Conservation (phyloP, 2,797 vertebrate genomes). For the Mus spretus region DNA sequence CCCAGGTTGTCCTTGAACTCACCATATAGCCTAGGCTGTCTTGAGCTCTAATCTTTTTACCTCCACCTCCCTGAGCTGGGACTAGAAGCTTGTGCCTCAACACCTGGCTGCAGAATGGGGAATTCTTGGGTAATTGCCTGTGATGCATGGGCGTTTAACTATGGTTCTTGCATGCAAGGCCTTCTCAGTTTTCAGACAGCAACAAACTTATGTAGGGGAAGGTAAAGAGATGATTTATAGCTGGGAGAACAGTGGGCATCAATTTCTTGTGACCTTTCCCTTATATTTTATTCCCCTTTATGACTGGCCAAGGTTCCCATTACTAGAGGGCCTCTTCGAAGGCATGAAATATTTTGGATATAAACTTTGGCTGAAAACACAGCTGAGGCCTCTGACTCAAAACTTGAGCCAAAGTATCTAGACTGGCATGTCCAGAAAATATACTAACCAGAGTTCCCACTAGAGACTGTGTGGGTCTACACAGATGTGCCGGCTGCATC, state of each 20-base stretch:
- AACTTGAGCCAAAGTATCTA: conserved; percentile 32
- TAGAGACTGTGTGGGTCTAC: background rate
- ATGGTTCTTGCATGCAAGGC: background rate
- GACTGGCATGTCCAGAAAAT: background rate
- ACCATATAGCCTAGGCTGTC: background rate
- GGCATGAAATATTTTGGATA: background rate
- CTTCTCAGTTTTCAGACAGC: background rate
- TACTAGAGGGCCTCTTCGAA: background rate
- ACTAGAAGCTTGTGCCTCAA: no score
- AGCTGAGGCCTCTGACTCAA: conserved; percentile 54
- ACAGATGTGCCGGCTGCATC: background rate
- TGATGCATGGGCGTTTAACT: background rate
- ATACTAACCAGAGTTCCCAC: conserved; percentile 19
- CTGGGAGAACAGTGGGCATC: background rate
- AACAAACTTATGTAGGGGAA: background rate
- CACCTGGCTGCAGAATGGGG: background rate
- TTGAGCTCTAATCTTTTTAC: background rate
- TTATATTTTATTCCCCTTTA: background rate
- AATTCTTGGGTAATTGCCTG: background rate
- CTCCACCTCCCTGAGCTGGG: background rate
- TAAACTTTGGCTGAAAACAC: conserved; percentile 38
- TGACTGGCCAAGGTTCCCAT: background rate
- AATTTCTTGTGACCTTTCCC: background rate
- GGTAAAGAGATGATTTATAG: background rate
- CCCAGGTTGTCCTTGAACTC: background rate